Percentiles rank a stretch among this genome's conserved stretches.
phyloP scores from a whole-genome alignment of 2,113 vertebrate genomes.

The Pachyramphus minor region DNA sequence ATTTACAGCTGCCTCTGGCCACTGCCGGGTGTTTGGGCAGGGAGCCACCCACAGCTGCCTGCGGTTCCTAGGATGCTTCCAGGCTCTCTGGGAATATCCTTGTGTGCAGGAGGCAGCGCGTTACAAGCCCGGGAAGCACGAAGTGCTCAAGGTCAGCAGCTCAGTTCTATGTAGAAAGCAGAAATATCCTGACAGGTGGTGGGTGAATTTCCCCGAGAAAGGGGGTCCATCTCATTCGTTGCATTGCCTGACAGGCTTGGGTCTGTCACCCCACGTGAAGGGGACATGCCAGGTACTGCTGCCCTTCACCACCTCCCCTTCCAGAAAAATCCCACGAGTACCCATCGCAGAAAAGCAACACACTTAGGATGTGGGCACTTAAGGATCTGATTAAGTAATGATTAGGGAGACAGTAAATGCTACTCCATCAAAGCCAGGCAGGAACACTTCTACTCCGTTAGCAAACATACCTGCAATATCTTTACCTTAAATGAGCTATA shows the following conservation, averaged over 20 bases:
- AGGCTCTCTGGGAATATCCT: not conserved
- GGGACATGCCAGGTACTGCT: accelerated
- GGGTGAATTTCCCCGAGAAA: not conserved
- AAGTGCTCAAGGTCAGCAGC: not conserved
- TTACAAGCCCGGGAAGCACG: not conserved
- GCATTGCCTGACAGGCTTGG: not conserved
- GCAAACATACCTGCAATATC: slow-evolving; percentile 21
- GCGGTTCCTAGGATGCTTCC: not conserved
- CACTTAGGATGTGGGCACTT: not conserved
- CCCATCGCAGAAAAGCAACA: not conserved
- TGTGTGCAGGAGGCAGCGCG: not conserved
- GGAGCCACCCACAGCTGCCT: not conserved
- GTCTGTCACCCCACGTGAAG: not conserved
- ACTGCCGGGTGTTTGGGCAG: not conserved
- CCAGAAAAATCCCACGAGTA: not conserved
- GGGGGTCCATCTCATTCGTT: not conserved
- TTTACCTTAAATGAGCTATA: slow-evolving; percentile 37
- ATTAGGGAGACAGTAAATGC: not conserved
- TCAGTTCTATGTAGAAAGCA: not conserved
- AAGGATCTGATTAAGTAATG: not conserved
- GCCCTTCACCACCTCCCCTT: not conserved
- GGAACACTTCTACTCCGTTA: not conserved
- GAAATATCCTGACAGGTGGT: not conserved
- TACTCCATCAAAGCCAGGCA: not conserved
- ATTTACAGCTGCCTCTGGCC: not conserved